Evolutionary conservation across 2,113 vertebrate genomes (phyloP), one percentile per base, ranked within the genome.

Genomic region (Pachycephala philippinensis): DNA sequence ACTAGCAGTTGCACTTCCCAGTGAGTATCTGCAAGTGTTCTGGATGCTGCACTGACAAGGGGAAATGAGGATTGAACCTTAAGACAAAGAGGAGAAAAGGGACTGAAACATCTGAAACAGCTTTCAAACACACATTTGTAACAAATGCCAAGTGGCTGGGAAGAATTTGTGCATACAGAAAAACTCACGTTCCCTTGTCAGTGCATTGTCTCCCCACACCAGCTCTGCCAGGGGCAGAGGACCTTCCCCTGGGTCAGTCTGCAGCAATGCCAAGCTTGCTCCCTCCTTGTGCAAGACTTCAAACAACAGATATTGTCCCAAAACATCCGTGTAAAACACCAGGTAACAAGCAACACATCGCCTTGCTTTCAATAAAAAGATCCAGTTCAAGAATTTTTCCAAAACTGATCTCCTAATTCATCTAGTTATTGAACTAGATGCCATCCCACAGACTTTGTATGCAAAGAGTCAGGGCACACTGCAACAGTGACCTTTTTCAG

Each of bases 71-170:
- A 71, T 6, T 84, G 83, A 96, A 88, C 49, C 52, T 77, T 65
- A 90, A 96, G 79, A 96, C 70, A 83, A 83, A 93, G 75, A 40
- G 56, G 63, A 96, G 87, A 78, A 91, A 90, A 77, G 63, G 68
- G 56, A 95, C 75, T 61, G n/a, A 92, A 95, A 91, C 87, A 91
- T 76, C 89, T 94, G 89, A 96, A 96, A 91, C 63, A 84, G 54
- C 56, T 90, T 90, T 90, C 76, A 86, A 71, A 81, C 22, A 16
- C 27, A 24, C 33, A 59, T 80, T 92, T 68, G 18, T 84, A 91
- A 74, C 44, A 80, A 94, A 78, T 9, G 37, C 47, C 76, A 78
- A 81, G 83, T 81, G 20, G 14, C 4, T 71, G 40, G 35, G 23
- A 94, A 87, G 52, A 54, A 17, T 59, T 74, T 83, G 33, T 1